These are phyloP conservation scores for Grantiella picta DNA, from an alignment of 2,113 vertebrate species.

Conservation along the genomic window DNA sequence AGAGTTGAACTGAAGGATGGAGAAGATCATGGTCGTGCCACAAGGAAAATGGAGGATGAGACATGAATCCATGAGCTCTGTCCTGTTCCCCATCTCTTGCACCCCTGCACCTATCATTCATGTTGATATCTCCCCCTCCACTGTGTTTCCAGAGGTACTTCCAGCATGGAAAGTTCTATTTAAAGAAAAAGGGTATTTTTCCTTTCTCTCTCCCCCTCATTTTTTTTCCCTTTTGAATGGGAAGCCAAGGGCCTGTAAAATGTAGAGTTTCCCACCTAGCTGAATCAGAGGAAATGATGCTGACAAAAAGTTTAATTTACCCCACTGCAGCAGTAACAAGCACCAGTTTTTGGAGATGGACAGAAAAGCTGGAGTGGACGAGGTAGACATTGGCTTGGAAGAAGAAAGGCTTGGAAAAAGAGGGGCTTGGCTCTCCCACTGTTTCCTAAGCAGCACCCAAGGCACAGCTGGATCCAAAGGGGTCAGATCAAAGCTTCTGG, in stretches of 20 bases:
- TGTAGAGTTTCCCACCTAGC: conserved; percentile 37
- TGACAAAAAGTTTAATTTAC: conserved; percentile 28
- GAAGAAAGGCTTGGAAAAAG: not conserved
- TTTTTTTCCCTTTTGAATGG: not conserved
- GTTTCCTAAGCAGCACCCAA: not conserved
- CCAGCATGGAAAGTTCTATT: conserved; percentile 66
- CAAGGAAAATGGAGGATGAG: not conserved
- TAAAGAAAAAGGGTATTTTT: conserved; percentile 23
- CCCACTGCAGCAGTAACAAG: not conserved
- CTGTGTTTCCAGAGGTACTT: conserved; percentile 52
- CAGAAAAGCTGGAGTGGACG: not conserved
- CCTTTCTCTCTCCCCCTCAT: not conserved
- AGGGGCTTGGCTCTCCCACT: not conserved
- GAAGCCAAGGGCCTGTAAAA: conserved; percentile 35
- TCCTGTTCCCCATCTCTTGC: not conserved
- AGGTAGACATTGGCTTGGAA: not conserved
- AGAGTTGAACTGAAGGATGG: rapidly evolving
- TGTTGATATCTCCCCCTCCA: not conserved
- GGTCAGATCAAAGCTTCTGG: not conserved
- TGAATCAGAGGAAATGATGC: conserved; percentile 39
- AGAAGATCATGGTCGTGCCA: not conserved
- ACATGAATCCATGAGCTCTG: not conserved
- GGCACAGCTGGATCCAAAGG: not conserved
- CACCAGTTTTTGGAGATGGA: not conserved
- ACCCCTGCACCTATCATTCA: not conserved